Percentiles rank a stretch among this genome's conserved stretches.
phyloP scores from a whole-genome alignment of 2,888 invertebrate species.

The Sicus ferrugineus region DNA sequence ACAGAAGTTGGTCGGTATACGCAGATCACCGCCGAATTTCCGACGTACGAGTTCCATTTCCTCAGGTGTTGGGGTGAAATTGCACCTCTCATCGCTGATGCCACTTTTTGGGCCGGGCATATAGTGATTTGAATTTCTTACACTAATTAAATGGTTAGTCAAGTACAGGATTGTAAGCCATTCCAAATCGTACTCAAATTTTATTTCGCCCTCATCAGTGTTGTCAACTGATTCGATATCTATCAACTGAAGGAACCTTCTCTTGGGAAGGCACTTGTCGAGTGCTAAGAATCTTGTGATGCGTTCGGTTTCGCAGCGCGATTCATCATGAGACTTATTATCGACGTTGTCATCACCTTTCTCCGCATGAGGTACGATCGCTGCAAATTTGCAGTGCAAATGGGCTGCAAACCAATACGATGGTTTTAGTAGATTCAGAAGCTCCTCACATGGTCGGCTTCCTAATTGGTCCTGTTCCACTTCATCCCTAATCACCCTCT shows the following conservation, averaged over 20 bases:
- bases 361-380: constrained; percentile 75
- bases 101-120: constrained; percentile 79
- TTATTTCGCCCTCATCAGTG: constrained; percentile 60
- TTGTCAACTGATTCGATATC: constrained; percentile 72
- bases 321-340: not conserved
- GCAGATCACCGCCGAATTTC: constrained; percentile 73
- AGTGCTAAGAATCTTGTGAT: constrained; percentile 88
- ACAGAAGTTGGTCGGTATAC: constrained; percentile 81
- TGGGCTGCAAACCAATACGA: constrained; percentile 97
- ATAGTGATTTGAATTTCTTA: constrained; percentile 74
- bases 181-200: constrained; percentile 81
- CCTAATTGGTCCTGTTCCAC: constrained; percentile 84
- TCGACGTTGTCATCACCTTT: not conserved
- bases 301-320: constrained; percentile 39
- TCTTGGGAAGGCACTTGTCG: constrained; percentile 93
- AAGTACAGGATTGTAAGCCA: constrained; percentile 89
- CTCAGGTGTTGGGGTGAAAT: constrained; percentile 71
- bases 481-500: constrained; percentile 71
- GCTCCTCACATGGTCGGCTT: constrained; percentile 82
- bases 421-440: constrained; percentile 83
- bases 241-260: constrained; percentile 88
- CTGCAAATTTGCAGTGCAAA: constrained; percentile 94
- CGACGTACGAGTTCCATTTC: constrained; percentile 73
- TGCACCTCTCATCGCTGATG: constrained; percentile 67
- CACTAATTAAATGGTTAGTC: constrained; percentile 87